phyloP scores from a whole-genome alignment of 2,113 vertebrate species.

The Diglossa brunneiventris region DNA sequence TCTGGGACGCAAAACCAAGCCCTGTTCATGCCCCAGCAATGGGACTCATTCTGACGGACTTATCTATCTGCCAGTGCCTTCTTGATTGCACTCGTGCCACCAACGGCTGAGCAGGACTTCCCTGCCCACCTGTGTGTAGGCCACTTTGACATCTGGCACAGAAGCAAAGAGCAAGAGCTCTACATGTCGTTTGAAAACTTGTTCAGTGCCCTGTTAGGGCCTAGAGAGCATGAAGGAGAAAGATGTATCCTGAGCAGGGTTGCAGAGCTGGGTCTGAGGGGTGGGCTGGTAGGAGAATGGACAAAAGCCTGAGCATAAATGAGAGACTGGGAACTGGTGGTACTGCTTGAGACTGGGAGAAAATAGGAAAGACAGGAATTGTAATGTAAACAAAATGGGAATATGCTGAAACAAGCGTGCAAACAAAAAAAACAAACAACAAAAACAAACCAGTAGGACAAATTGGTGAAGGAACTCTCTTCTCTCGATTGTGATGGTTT shows the following conservation, averaged over 20 bases:
- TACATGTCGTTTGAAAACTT: background rate
- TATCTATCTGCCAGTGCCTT: background rate
- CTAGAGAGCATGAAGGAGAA: background rate
- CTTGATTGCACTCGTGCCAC: background rate
- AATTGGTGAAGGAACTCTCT: background rate
- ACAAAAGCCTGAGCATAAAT: background rate
- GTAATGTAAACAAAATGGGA: background rate
- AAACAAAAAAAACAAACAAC: background rate
- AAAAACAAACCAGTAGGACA: background rate
- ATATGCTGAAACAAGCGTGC: background rate
- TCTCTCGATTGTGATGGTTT: background rate
- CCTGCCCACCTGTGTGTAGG: background rate
- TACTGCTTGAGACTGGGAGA: background rate
- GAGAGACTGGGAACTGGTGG: background rate
- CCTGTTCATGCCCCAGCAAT: background rate
- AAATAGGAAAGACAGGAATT: background rate
- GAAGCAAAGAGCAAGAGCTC: background rate
- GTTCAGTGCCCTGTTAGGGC: background rate
- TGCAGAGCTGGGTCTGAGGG: background rate
- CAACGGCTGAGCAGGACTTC: fast-evolving
- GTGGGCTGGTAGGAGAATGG: background rate
- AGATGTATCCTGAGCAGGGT: fast-evolving
- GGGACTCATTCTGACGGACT: background rate
- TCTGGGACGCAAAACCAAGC: background rate
- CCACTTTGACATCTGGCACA: background rate